These are phyloP conservation scores for Oligia latruncula DNA, from an alignment of 2,888 invertebrate genomes.

Conservation along the genomic window DNA sequence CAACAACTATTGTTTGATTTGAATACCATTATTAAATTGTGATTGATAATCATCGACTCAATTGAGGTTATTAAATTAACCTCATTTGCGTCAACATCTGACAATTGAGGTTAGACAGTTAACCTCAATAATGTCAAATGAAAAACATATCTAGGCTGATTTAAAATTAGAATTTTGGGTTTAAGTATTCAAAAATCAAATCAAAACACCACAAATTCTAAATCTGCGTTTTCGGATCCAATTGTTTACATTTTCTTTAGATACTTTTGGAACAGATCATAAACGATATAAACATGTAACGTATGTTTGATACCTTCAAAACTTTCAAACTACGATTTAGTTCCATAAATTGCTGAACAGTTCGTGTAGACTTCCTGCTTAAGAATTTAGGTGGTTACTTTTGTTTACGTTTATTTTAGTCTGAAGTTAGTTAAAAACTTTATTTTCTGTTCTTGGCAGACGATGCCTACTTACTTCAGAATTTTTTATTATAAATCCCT, in stretches of 20 bases:
- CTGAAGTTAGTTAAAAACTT: not conserved
- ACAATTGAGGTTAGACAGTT: not conserved
- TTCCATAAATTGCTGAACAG: constrained; percentile 25
- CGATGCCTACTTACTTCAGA: not conserved
- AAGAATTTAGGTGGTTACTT: constrained; percentile 20
- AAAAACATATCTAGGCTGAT: not conserved
- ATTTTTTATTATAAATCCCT: not conserved
- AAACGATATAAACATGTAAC: not conserved
- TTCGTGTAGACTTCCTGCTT: constrained; percentile 23
- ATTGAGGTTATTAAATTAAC: not conserved
- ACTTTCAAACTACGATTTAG: constrained; percentile 18
- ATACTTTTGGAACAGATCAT: not conserved
- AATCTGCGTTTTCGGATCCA: not conserved
- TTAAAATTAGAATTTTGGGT: not conserved
- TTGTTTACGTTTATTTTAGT: constrained; percentile 20
- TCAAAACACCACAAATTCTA: not conserved
- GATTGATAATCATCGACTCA: not conserved
- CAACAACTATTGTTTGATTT: not conserved
- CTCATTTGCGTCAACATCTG: not conserved
- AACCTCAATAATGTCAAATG: not conserved
- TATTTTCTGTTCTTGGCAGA: constrained; percentile 2
- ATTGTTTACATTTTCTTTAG: not conserved
- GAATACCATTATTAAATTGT: not conserved
- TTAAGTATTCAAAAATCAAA: not conserved
- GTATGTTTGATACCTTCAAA: constrained; percentile 1